phyloP scores from a whole-genome alignment of 2,888 invertebrate genomes.

The Cecidostiba fungosa region DNA sequence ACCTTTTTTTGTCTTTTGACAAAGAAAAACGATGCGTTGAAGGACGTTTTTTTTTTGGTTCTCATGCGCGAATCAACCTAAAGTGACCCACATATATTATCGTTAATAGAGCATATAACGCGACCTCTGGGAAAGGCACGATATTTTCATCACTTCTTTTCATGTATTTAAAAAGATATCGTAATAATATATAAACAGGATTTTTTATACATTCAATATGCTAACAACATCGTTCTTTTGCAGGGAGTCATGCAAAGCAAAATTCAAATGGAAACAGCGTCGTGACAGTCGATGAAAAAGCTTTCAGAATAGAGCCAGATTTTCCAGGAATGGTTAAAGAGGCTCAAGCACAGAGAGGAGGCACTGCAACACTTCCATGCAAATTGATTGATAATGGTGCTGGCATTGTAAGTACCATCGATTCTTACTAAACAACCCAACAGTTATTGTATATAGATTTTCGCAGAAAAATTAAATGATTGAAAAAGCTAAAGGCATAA shows the following conservation, averaged over 20 bases:
- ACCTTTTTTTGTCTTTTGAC: not conserved
- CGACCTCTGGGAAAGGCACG: not conserved
- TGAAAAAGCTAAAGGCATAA: not conserved
- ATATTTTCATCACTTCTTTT: not conserved
- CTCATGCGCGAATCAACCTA: not conserved
- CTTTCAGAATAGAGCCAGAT: slow-evolving; percentile 63
- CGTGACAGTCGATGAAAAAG: slow-evolving; percentile 66
- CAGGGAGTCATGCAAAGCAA: slow-evolving; percentile 75
- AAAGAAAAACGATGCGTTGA: not conserved
- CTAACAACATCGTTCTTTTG: slow-evolving; percentile 20
- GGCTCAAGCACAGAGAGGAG: slow-evolving; percentile 81
- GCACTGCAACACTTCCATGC: slow-evolving; percentile 81
- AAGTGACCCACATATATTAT: slow-evolving; percentile 4
- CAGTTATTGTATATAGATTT: not conserved
- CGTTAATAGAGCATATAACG: not conserved
- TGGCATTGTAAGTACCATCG: slow-evolving; percentile 79
- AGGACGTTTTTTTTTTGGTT: not conserved
- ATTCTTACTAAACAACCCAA: not conserved
- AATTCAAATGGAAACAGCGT: slow-evolving; percentile 72
- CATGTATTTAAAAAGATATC: not conserved
- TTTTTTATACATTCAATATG: not conserved
- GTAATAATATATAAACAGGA: too few species aligned
- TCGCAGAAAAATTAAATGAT: not conserved
- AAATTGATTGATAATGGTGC: slow-evolving; percentile 80
- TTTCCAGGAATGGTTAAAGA: slow-evolving; percentile 75